Percentiles rank a stretch among this genome's conserved stretches.
phyloP scores from a whole-genome alignment of 2,797 vertebrate genomes.

The Epinephelus awoara region DNA sequence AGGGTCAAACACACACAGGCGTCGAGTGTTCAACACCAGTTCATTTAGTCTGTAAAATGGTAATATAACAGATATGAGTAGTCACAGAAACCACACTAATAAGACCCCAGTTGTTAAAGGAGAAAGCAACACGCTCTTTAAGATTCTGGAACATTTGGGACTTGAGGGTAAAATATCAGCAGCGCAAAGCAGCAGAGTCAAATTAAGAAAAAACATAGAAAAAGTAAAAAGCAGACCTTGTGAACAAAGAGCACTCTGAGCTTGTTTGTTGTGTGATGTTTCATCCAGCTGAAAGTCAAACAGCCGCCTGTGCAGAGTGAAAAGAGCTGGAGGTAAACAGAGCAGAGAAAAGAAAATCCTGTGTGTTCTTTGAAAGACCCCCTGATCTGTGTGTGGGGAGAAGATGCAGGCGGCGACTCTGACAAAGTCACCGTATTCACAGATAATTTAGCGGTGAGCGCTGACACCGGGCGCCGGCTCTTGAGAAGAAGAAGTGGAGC shows the following conservation, averaged over 20 bases:
- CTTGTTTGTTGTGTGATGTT: conserved; percentile 17
- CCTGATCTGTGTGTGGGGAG: conserved; percentile 5
- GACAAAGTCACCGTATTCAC: conserved; percentile 36
- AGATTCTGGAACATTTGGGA: not conserved
- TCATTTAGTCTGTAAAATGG: not conserved
- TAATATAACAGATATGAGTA: not conserved
- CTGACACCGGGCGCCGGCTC: conserved; percentile 24
- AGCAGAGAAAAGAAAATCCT: not conserved
- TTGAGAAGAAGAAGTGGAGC: conserved; percentile 24
- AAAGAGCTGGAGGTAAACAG: conserved; percentile 26
- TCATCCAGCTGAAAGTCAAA: conserved; percentile 42
- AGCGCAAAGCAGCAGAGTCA: conserved; percentile 8
- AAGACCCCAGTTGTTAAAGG: not conserved
- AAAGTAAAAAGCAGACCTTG: not conserved
- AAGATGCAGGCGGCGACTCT: conserved; percentile 11
- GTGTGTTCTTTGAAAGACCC: conserved; percentile 26
- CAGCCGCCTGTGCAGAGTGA: not conserved
- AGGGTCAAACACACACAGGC: not conserved
- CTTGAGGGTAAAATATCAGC: not conserved
- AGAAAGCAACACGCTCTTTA: not conserved
- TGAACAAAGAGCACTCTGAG: conserved; percentile 14
- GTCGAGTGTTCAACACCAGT: not conserved
- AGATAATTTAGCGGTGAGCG: conserved; percentile 16
- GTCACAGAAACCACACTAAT: not conserved
- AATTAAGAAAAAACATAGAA: not conserved